Evolutionary conservation across 2,113 vertebrate species (phyloP).

Genomic region (human): GRCh38 chr9:24531001-24531500

Average conservation of each 20-base stretch:
- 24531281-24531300: neutral
- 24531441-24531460: neutral
- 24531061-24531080: neutral
- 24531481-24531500: too few species aligned
- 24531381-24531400: neutral
- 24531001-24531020: neutral
- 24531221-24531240: neutral
- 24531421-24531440: neutral
- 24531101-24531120: neutral
- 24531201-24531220: neutral
- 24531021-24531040: neutral
- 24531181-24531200: neutral
- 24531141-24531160: neutral
- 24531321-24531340: neutral
- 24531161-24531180: neutral
- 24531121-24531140: neutral
- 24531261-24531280: neutral
- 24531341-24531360: neutral
- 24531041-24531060: neutral
- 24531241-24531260: neutral
- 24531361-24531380: neutral
- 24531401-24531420: neutral
- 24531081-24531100: neutral
- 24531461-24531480: neutral
- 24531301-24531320: accelerated